Evolutionary conservation across 92 coral and sea anemone genomes (phyloP), one percentile per base, ranked within the genome.

Genomic region (Epizoanthus stellaris): DNA sequence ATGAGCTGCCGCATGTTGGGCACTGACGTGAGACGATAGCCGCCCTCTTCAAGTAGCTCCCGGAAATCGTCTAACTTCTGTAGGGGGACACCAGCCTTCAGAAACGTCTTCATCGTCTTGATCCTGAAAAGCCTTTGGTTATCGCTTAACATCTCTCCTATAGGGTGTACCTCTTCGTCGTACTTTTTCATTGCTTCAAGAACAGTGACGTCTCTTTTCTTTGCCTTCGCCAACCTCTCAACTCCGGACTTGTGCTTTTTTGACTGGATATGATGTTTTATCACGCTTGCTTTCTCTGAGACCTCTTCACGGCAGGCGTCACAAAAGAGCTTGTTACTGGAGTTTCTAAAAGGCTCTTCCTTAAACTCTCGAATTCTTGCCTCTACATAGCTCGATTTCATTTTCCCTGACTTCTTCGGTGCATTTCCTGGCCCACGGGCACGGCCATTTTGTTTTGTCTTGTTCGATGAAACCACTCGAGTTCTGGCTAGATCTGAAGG

Each of bases 1-100:
- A 88, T 81, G 54, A 88, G 85, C 82, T 88, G 85, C 36, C 91
- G 84, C 85, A 88, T 83, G 91, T 88, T 64, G 58, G 88, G 87
- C 36, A 53, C 84, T 45, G 87, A 77, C 38, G 91, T 84, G 70
- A 84, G 91, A 83, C 91, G 81, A 57, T 88, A 88, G 80, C 91
- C 88, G 36, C 87, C 84, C 56, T 84, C 88, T 84, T 88, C 88
- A 21, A 84, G 59, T 34, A 84, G 82, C 65, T 88, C 91, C 39
- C 91, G 80, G 80, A 86, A 86, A 86, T 67, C 80, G 72, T 86
- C 85, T 23, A 65, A 23, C 70, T 65, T 65, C 17, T 65, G 70
- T 23, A 65, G 70, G 40, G 62, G 91, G 85, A 88, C 85, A 17
- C 88, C 91, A 56, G 88, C 85, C 85, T 84, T 88, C 67, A 88